Conservation (phyloP, 2,888 invertebrate species). For the Neria commutata region DNA sequence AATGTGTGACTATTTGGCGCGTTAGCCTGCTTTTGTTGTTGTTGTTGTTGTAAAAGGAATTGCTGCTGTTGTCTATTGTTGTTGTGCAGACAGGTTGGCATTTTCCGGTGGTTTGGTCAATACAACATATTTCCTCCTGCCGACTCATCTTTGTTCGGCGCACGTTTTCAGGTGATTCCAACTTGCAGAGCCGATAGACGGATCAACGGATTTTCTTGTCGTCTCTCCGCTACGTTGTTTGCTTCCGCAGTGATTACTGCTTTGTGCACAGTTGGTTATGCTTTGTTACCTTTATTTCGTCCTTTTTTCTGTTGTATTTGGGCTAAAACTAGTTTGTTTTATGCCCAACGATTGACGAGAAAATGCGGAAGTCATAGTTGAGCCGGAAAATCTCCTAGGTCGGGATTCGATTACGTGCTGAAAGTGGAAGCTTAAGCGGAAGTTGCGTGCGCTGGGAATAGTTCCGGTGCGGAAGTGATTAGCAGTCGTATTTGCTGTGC, state of each 20-base stretch:
- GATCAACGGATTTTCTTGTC: background rate
- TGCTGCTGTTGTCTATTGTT: conserved; percentile 17
- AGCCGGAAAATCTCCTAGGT: background rate
- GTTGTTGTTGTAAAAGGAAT: conserved; percentile 21
- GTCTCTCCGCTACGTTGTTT: background rate
- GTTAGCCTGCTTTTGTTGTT: conserved; percentile 34
- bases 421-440: background rate
- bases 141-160: background rate
- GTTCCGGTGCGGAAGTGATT: background rate
- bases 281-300: background rate
- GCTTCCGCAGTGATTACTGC: conserved; percentile 2
- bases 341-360: background rate
- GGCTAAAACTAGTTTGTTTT: background rate
- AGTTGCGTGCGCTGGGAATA: background rate
- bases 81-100: too few relatives aligned
- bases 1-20: background rate
- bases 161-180: background rate
- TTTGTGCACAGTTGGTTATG: background rate
- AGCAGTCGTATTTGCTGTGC: too few relatives aligned
- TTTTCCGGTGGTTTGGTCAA: too few relatives aligned
- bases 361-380: background rate
- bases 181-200: background rate
- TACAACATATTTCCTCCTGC: too few relatives aligned
- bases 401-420: too few relatives aligned
- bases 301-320: background rate